Percentiles rank a stretch among this genome's conserved stretches.
Conservation (phyloP, 2,113 vertebrate genomes). For the Spea bombifrons region DNA sequence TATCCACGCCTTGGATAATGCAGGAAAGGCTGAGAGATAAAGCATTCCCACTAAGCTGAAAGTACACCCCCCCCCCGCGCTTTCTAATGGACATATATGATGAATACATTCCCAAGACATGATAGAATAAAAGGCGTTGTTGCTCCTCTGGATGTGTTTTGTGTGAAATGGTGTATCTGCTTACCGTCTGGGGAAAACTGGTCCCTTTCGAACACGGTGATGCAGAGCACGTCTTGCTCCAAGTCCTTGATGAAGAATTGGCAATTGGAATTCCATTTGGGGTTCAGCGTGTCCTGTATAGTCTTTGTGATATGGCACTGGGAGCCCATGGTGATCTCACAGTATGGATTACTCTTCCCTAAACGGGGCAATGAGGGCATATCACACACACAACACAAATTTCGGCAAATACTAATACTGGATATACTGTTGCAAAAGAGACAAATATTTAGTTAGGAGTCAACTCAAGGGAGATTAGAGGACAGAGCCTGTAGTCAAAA, state of each 20-base stretch:
- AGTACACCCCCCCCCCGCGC: too few relatives aligned
- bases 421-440: neutral
- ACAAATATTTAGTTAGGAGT: too few relatives aligned
- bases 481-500: neutral
- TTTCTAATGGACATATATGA: too few relatives aligned
- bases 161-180: slow-evolving; percentile 38
- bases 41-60: too few relatives aligned
- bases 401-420: too few relatives aligned
- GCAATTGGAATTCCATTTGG: slow-evolving; percentile 98
- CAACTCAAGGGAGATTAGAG: too few relatives aligned
- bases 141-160: too few relatives aligned
- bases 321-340: slow-evolving; percentile 97
- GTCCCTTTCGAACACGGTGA: slow-evolving; percentile 97
- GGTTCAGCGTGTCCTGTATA: slow-evolving; percentile 92
- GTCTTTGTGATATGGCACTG: slow-evolving; percentile 99
- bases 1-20: too few relatives aligned
- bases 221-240: slow-evolving; percentile 95
- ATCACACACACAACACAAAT: too few relatives aligned
- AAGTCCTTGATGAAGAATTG: slow-evolving; percentile 99
- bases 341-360: slow-evolving; percentile 98
- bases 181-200: slow-evolving; percentile 96
- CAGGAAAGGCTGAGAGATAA: too few relatives aligned
- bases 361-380: neutral
- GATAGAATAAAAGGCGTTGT: too few relatives aligned
- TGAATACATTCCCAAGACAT: too few relatives aligned